Base-by-base conservation (phyloP, 2,113 vertebrate genomes). In the Myodes glareolus region DNA sequence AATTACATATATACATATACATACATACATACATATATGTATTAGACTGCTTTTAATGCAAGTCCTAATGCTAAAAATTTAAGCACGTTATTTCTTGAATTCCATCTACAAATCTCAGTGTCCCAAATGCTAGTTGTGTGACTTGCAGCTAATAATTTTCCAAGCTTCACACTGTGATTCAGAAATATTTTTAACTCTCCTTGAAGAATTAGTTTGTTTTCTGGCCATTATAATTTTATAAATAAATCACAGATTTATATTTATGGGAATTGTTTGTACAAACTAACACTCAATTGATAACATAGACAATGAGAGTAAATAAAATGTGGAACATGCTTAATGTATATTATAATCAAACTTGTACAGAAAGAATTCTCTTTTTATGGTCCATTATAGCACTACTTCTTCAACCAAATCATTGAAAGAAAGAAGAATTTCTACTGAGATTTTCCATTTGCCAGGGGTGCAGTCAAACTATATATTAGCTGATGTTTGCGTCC, bases 331-430 rank as follows among this genome's bases (percentile, higher is more conserved):
- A 39, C 36, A 42, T 77, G 14, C 50, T 92, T 86, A 81, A 63
- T 31, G 52, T 65, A 5, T 80, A 58, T n/a, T 65, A 45, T 6
- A 61, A 31, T 27, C 52, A 52, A 70, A 2, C 4, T 19, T 94
- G 39, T 16, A 81, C 67, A 68, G 33, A 39, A 77, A 36, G 9
- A 86, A 86, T 86, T 42, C 11, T 31, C 47, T 31, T 78, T 36
- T 5, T 45, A 1, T 45, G 88, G 4, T 25, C 80, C 92, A 92
- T 23, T 65, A 45, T 73, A 91, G 6, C 31, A 82, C 7, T 8
- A 11, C 91, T 89, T 82, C 67, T 92, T 88, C 21, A 86, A 55
- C 70, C 36, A 86, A 78, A 91, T 91, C 21, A 61, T 2, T 95
- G 50, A 68, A 58, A 72, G 11, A 94, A 94, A 17, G 5, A 52